A percentile compares a stretch with the other conserved stretches of the same genome.
phyloP scores from a whole-genome alignment of 2,113 vertebrate genomes.

The Lanius ludovicianus region DNA sequence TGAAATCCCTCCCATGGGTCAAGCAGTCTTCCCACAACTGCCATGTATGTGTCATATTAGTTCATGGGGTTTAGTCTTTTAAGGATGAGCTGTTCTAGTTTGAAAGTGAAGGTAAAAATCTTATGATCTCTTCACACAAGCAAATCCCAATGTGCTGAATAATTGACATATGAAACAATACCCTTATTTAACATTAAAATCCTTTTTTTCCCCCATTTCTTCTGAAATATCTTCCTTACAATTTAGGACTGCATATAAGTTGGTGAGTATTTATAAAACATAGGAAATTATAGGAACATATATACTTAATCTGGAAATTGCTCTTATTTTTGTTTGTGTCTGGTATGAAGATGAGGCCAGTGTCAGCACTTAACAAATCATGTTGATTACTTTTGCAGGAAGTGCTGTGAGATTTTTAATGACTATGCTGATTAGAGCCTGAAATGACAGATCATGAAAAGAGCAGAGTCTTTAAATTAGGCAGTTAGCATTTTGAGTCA shows the following conservation, averaged over 20 bases:
- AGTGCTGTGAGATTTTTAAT: constrained; percentile 16
- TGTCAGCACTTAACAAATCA: constrained; percentile 40
- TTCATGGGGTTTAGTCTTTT: no score
- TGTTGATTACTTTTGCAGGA: background rate
- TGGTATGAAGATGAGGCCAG: background rate
- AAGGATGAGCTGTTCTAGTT: no score
- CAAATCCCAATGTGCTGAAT: background rate
- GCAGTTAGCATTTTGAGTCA: background rate
- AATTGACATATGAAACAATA: background rate
- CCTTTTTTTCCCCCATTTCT: background rate
- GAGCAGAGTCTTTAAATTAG: constrained; percentile 8
- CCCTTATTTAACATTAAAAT: background rate
- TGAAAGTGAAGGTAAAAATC: background rate
- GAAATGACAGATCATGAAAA: constrained; percentile 32
- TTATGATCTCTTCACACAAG: background rate
- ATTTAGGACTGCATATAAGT: background rate
- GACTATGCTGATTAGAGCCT: background rate
- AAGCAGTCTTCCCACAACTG: no score
- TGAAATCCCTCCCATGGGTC: no score
- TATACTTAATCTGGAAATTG: background rate
- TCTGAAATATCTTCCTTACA: background rate
- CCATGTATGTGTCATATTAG: no score
- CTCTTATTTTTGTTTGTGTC: background rate
- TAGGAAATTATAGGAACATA: background rate
- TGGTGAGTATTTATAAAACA: background rate